Percentiles rank a stretch among this genome's conserved stretches.
phyloP scores from a whole-genome alignment of 2,113 vertebrate genomes.

The Sialia sialis region DNA sequence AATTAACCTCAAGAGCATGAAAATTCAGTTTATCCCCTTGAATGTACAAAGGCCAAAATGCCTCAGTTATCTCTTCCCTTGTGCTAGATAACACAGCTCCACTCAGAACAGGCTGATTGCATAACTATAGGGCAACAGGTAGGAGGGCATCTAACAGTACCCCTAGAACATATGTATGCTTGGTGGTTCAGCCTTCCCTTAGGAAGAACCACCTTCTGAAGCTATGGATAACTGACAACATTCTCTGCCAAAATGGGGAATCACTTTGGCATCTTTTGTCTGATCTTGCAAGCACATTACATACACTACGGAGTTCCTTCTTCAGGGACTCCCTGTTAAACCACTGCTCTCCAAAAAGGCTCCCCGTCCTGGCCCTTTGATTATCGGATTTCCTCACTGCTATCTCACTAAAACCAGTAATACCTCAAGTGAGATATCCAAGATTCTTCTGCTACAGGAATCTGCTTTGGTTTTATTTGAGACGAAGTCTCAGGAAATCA shows the following conservation, averaged over 20 bases:
- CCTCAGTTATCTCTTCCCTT: constrained; percentile 26
- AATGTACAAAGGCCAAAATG: constrained; percentile 46
- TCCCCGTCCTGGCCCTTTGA: not conserved
- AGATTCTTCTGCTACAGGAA: not conserved
- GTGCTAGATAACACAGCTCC: constrained; percentile 22
- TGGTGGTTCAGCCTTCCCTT: not conserved
- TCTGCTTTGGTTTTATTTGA: not conserved
- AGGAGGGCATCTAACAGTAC: constrained; percentile 35
- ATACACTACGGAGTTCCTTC: not conserved
- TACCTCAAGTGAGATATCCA: not conserved
- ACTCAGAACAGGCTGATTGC: constrained; percentile 44
- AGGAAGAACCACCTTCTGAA: not conserved
- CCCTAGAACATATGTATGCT: not conserved
- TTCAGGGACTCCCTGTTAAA: constrained; percentile 9
- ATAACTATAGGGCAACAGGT: constrained; percentile 58
- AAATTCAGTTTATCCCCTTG: not conserved
- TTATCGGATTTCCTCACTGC: not conserved
- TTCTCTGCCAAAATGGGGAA: not conserved
- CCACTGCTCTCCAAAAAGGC: not conserved
- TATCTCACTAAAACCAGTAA: not conserved
- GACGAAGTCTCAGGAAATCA: not conserved
- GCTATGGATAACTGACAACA: not conserved
- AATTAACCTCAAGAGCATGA: not conserved
- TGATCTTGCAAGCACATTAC: not conserved
- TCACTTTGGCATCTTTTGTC: not conserved